These are phyloP conservation scores for Champsocephalus gunnari DNA, from an alignment of 2,797 vertebrate genomes.

Conservation along the genomic window DNA sequence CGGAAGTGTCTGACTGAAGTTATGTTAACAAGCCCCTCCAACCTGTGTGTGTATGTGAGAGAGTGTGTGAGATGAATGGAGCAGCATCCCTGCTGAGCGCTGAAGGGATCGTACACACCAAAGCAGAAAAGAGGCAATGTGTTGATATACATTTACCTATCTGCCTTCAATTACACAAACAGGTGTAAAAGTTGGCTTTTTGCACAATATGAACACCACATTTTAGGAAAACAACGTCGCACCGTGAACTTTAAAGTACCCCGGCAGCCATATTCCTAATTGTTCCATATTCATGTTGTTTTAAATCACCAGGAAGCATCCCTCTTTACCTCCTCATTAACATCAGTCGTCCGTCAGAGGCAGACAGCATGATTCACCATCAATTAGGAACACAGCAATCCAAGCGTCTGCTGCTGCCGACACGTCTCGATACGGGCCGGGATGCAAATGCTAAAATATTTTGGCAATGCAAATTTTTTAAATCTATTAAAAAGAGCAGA, in stretches of 20 bases:
- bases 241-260: conserved; percentile 59
- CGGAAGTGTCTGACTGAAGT: conserved; percentile 75
- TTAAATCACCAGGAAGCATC: conserved; percentile 69
- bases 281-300: conserved; percentile 64
- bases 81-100: conserved; percentile 60
- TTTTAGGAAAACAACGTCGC: conserved; percentile 40
- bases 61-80: conserved; percentile 1
- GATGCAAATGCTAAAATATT: conserved; percentile 52
- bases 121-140: conserved; percentile 46
- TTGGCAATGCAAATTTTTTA: conserved; percentile 70
- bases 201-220: conserved; percentile 31
- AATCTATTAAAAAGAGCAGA: conserved; percentile 35
- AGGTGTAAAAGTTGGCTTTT: conserved; percentile 52
- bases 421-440: conserved; percentile 47
- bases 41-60: conserved; percentile 46
- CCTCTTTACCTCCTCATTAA: conserved; percentile 73
- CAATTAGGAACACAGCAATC: conserved; percentile 67
- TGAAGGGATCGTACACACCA: conserved; percentile 59
- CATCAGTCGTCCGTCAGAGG: conserved; percentile 66
- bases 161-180: conserved; percentile 70
- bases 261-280: conserved; percentile 52
- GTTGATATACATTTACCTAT: conserved; percentile 71
- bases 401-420: conserved; percentile 55
- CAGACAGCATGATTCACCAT: conserved; percentile 73
- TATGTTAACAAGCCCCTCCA: conserved; percentile 74